Evolutionary conservation across 2,888 invertebrate genomes (phyloP).

Genomic region (Dorcus parallelipipedus): DNA sequence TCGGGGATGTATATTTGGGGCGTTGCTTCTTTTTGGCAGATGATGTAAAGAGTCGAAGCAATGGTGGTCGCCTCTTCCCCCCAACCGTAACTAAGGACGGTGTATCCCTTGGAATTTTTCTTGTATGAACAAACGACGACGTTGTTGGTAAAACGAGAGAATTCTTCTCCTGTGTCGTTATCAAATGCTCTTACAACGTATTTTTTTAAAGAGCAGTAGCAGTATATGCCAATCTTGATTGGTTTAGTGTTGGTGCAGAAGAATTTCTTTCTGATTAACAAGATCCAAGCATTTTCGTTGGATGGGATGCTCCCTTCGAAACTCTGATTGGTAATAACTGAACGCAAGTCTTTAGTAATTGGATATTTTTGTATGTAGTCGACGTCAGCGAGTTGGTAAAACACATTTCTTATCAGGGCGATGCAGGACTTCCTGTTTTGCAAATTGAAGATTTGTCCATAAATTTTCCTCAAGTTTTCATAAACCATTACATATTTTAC

Average conservation of each 20-base stretch:
- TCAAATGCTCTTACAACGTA: constrained; percentile 39
- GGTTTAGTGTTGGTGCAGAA: constrained; percentile 24
- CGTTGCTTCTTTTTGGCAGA: constrained; percentile 22
- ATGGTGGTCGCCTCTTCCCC: constrained; percentile 18
- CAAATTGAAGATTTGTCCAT: constrained; percentile 32
- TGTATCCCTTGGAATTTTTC: constrained; percentile 39
- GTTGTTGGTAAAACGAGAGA: constrained; percentile 31
- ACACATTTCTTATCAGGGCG: constrained; percentile 32
- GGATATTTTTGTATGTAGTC: constrained; percentile 24
- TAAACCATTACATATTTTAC: constrained; percentile 29
- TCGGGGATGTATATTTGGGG: constrained; percentile 1
- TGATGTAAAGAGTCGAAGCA: constrained; percentile 33
- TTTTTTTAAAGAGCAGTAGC: constrained; percentile 32
- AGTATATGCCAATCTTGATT: constrained; percentile 29
- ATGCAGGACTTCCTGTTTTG: constrained; percentile 26
- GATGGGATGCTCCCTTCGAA: constrained; percentile 21
- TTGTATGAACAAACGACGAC: constrained; percentile 29
- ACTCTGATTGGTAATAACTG: constrained; percentile 26
- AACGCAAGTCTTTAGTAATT: constrained; percentile 30
- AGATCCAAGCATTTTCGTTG: constrained; percentile 27
- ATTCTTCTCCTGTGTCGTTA: constrained; percentile 39
- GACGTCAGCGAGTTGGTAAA: constrained; percentile 20
- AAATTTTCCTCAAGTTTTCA: constrained; percentile 32
- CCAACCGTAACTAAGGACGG: constrained; percentile 42
- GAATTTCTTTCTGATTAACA: constrained; percentile 36